Conservation (phyloP, 2,888 invertebrate genomes). For the Scaptomyza parva region DNA sequence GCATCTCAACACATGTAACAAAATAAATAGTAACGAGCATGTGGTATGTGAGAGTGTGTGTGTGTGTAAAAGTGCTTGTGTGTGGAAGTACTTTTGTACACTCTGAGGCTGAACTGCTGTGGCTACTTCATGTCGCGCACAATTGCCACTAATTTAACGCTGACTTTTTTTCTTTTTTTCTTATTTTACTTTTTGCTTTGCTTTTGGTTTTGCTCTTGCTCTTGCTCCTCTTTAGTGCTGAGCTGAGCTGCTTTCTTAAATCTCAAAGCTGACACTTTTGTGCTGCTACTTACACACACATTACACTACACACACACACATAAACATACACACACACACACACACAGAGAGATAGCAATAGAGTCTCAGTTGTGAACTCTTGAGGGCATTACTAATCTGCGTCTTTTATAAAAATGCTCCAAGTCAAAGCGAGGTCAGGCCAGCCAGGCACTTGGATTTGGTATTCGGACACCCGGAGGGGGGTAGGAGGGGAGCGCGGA, state of each 20-base stretch:
- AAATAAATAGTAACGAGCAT: conserved; percentile 71
- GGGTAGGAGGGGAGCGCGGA: conserved; percentile 13
- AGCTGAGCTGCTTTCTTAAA: conserved; percentile 69
- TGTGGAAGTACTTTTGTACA: conserved; percentile 36
- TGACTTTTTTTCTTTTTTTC: conserved; percentile 59
- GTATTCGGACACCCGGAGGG: conserved; percentile 11
- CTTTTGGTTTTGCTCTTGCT: no score
- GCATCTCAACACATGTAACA: conserved; percentile 48
- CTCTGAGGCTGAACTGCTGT: conserved; percentile 44
- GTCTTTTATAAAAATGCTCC: conserved; percentile 72
- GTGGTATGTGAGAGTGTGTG: neutral
- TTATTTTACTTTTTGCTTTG: conserved; percentile 26
- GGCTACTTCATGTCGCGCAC: conserved; percentile 73
- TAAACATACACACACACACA: conserved; percentile 21
- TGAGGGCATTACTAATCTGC: conserved; percentile 79
- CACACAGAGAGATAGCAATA: conserved; percentile 20
- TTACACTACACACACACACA: conserved; percentile 37
- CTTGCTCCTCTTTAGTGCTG: conserved; percentile 47
- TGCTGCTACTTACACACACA: conserved; percentile 78
- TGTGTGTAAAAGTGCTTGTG: conserved; percentile 10
- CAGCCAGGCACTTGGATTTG: conserved; percentile 20
- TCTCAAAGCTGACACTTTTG: conserved; percentile 81
- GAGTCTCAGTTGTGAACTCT: conserved; percentile 46
- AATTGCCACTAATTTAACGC: conserved; percentile 79
- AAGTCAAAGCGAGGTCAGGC: conserved; percentile 75